These are phyloP conservation scores for Drosophila falleni DNA, from an alignment of 2,888 invertebrate species.

Conservation along the genomic window DNA sequence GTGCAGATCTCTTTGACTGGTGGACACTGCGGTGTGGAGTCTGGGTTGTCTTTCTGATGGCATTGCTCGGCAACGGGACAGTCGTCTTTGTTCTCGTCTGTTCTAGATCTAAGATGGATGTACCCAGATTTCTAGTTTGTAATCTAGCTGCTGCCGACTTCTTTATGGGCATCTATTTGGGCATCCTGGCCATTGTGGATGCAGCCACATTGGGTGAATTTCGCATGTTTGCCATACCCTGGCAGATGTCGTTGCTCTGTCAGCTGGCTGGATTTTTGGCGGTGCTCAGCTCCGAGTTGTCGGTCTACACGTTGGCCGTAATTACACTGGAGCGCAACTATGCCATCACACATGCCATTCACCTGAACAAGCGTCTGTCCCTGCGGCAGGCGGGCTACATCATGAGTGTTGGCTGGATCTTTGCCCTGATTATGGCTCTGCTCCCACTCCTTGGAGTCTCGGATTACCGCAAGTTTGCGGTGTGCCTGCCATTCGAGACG, in stretches of 20 bases:
- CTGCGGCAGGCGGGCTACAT: slow-evolving; percentile 95
- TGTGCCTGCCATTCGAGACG: slow-evolving; percentile 98
- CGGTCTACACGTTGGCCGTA: slow-evolving; percentile 97
- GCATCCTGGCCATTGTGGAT: slow-evolving; percentile 97
- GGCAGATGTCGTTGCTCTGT: slow-evolving; percentile 98
- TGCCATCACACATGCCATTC: slow-evolving; percentile 99
- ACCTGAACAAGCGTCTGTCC: slow-evolving; percentile 96
- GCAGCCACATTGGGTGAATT: slow-evolving; percentile 98
- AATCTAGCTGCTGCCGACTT: slow-evolving; percentile 98
- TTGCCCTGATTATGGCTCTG: slow-evolving; percentile 94
- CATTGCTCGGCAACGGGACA: slow-evolving; percentile 97
- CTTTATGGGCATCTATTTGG: slow-evolving; percentile 98
- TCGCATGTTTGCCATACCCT: slow-evolving; percentile 97
- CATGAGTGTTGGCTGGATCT: slow-evolving; percentile 97
- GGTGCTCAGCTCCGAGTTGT: slow-evolving; percentile 96
- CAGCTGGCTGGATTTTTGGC: slow-evolving; percentile 97
- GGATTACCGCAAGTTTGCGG: slow-evolving; percentile 98
- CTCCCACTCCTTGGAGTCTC: slow-evolving; percentile 96
- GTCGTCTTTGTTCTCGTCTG: slow-evolving; percentile 97
- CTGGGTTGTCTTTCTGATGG: slow-evolving; percentile 98
- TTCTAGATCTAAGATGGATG: slow-evolving; percentile 97
- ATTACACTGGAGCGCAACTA: slow-evolving; percentile 98
- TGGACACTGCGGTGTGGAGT: slow-evolving; percentile 98
- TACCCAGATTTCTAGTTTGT: slow-evolving; percentile 97
- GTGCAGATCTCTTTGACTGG: slow-evolving; percentile 98